Conservation (phyloP, 1,140 invertebrate genomes). For the Cherax quadricarinatus region DNA sequence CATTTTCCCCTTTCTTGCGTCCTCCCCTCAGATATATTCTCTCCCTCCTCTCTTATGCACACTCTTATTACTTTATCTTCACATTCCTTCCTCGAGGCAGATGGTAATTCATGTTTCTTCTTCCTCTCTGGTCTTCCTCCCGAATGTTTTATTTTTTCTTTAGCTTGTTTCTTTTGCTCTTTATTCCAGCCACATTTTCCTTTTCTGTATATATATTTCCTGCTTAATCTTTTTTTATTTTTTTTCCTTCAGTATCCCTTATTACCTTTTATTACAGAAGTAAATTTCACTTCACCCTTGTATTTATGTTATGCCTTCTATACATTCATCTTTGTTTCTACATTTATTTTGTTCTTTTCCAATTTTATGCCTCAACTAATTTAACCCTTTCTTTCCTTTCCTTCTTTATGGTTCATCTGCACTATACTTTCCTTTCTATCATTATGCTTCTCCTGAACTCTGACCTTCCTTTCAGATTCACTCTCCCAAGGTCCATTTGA, state of each 20-base stretch:
- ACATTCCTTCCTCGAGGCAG: not conserved
- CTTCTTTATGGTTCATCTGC: not conserved
- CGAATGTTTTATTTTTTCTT: not conserved
- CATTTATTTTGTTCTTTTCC: not conserved
- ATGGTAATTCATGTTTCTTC: not conserved
- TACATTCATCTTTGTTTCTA: too few relatives aligned
- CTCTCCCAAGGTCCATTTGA: not conserved
- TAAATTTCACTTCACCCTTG: too few relatives aligned
- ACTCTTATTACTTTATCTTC: slow-evolving; percentile 4
- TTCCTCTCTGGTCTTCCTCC: not conserved
- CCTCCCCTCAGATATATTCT: not conserved
- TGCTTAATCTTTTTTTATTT: not conserved
- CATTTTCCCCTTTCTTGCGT: not conserved
- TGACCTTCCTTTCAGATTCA: too few relatives aligned
- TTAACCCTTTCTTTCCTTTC: not conserved
- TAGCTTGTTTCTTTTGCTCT: not conserved
- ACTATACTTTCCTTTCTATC: not conserved
- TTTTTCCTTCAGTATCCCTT: not conserved
- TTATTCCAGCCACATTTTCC: not conserved
- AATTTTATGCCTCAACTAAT: not conserved
- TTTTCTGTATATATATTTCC: not conserved
- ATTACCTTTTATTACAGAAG: not conserved
- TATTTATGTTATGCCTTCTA: too few relatives aligned
- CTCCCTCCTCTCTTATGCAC: not conserved
- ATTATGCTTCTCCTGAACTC: not conserved